Conservation (phyloP, 2,888 invertebrate genomes). For the Adineta ricciae region DNA sequence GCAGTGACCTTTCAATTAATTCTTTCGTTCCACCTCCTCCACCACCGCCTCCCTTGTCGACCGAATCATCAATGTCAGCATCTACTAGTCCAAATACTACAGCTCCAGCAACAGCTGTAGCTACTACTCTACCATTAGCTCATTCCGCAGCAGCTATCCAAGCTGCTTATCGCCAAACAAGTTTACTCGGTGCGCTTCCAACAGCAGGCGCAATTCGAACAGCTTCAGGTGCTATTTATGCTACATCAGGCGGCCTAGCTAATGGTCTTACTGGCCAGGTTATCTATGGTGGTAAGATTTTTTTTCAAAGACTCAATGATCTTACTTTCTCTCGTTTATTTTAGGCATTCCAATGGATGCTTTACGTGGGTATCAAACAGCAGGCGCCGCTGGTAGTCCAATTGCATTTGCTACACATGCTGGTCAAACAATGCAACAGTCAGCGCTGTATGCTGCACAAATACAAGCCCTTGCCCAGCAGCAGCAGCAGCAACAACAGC, state of each 20-base stretch:
- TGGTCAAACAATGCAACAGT: conserved; percentile 23
- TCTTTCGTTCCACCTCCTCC: neutral
- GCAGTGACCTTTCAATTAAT: neutral
- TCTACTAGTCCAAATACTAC: conserved; percentile 11
- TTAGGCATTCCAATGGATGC: conserved; percentile 19
- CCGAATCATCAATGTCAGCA: neutral
- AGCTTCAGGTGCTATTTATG: neutral
- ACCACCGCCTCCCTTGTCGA: neutral
- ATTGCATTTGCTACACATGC: conserved; percentile 23
- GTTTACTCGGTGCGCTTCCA: neutral
- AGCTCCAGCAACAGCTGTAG: neutral
- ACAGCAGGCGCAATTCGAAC: neutral
- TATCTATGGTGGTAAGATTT: neutral
- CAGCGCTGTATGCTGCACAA: conserved; percentile 1
- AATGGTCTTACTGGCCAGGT: neutral
- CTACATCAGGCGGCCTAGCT: neutral
- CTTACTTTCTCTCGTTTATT: neutral
- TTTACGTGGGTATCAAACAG: conserved; percentile 20
- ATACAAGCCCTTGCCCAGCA: neutral
- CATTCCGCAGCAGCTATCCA: conserved; percentile 23
- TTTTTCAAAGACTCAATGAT: too few relatives aligned
- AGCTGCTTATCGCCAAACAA: conserved; percentile 22
- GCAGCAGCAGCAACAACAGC: neutral
- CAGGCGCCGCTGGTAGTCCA: neutral
- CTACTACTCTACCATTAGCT: neutral